These are phyloP conservation scores for Epinephelus awoara DNA, from an alignment of 2,797 vertebrate species.

Conservation along the genomic window DNA sequence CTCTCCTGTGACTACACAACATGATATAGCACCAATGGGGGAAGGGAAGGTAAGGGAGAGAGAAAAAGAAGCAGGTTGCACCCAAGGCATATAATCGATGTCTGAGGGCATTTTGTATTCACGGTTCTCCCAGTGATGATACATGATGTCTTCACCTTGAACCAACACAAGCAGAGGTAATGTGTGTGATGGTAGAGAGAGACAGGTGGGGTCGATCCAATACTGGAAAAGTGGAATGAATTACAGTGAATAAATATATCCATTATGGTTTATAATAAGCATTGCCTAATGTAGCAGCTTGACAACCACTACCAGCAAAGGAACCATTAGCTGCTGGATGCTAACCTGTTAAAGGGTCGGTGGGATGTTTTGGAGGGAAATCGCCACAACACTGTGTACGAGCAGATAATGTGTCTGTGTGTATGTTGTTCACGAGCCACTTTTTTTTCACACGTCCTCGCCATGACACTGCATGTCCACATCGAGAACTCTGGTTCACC, in stretches of 20 bases:
- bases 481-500: conserved; percentile 81
- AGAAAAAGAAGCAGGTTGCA: conserved; percentile 32
- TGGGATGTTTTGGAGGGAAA: conserved; percentile 65
- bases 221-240: conserved; percentile 11
- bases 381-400: background rate
- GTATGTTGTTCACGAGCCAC: conserved; percentile 14
- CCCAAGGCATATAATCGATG: conserved; percentile 58
- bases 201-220: conserved; percentile 7
- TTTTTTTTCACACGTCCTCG: conserved; percentile 80
- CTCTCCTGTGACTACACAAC: conserved; percentile 28
- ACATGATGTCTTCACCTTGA: conserved; percentile 65
- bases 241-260: conserved; percentile 45
- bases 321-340: conserved; percentile 25
- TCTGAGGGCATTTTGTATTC: conserved; percentile 51
- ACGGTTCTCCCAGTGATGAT: conserved; percentile 26
- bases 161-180: conserved; percentile 37
- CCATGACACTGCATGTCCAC: conserved; percentile 73
- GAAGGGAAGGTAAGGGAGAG: background rate
- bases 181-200: conserved; percentile 17
- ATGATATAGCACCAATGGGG: conserved; percentile 15
- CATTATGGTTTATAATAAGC: conserved; percentile 42
- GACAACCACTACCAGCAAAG: conserved; percentile 5
- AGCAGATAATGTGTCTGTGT: background rate
- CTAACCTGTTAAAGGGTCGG: conserved; percentile 41
- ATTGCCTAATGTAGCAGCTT: conserved; percentile 23